These are phyloP conservation scores for Heliothis subflexa DNA, from an alignment of 1,140 invertebrate species.

Conservation along the genomic window DNA sequence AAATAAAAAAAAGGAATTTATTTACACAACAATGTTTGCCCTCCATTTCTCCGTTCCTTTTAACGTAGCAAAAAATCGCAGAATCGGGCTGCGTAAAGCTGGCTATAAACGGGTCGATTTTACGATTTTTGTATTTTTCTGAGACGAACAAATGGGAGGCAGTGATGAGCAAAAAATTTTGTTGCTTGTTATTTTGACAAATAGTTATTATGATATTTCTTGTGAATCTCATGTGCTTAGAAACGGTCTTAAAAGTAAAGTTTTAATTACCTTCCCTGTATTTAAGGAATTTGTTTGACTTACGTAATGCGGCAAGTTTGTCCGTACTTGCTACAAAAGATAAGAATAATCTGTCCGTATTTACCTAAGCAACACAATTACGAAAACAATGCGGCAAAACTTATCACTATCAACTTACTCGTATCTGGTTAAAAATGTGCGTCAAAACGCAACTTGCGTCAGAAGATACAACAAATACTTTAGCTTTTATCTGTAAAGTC, in stretches of 20 bases:
- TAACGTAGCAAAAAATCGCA: slow-evolving; percentile 35
- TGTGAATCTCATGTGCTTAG: not conserved
- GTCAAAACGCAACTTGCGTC: slow-evolving; percentile 61
- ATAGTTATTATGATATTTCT: slow-evolving; percentile 12
- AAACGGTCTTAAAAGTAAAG: not conserved
- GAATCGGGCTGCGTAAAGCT: slow-evolving; percentile 27
- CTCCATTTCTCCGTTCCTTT: slow-evolving; percentile 36
- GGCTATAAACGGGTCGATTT: slow-evolving; percentile 38
- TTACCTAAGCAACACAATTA: slow-evolving; percentile 37
- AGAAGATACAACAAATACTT: slow-evolving; percentile 49
- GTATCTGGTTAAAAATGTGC: slow-evolving; percentile 60
- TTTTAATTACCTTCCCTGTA: slow-evolving; percentile 3
- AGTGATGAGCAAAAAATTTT: slow-evolving; percentile 18
- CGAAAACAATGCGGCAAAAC: slow-evolving; percentile 58
- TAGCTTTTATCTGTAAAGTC: slow-evolving; percentile 52
- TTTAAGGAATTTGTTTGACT: not conserved
- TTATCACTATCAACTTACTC: slow-evolving; percentile 61
- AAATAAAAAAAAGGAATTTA: slow-evolving; percentile 12
- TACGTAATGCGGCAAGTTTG: slow-evolving; percentile 19
- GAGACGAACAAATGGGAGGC: slow-evolving; percentile 31
- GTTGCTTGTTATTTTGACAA: slow-evolving; percentile 31
- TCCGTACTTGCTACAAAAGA: slow-evolving; percentile 12
- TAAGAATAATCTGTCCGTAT: slow-evolving; percentile 38
- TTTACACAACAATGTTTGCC: slow-evolving; percentile 29
- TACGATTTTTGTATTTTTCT: slow-evolving; percentile 40